phyloP scores from a whole-genome alignment of 2,113 vertebrate genomes.

The Ageneiosus marmoratus region DNA sequence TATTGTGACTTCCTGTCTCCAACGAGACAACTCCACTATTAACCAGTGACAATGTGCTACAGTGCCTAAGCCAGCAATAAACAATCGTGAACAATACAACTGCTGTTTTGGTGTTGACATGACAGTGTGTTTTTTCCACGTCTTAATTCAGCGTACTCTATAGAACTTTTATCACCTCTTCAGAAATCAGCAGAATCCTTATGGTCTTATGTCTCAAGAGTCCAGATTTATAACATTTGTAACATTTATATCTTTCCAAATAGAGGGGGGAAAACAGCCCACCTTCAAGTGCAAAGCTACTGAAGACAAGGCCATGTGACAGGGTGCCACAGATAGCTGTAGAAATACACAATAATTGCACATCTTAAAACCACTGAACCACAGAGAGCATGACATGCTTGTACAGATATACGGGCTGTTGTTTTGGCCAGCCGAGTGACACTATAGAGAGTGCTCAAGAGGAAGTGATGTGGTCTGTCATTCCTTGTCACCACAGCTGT shows the following conservation, averaged over 20 bases:
- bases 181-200: slow-evolving; percentile 8
- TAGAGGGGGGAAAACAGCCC: neutral
- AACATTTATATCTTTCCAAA: slow-evolving; percentile 6
- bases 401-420: neutral
- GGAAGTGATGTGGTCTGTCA: slow-evolving; percentile 5
- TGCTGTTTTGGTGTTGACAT: slow-evolving; percentile 24
- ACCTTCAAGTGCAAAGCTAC: neutral
- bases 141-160: slow-evolving; percentile 1
- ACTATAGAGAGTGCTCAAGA: neutral
- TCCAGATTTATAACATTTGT: too few relatives aligned
- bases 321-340: neutral
- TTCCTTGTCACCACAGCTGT: neutral
- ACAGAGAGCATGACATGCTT: neutral
- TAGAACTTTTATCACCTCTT: slow-evolving; percentile 16
- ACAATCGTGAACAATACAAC: slow-evolving; percentile 28
- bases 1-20: slow-evolving; percentile 72
- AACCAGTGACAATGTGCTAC: slow-evolving; percentile 41
- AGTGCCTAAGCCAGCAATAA: slow-evolving; percentile 31
- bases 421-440: neutral
- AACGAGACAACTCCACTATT: slow-evolving; percentile 71
- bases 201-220: slow-evolving; percentile 23
- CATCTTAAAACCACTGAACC: neutral
- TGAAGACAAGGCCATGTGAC: neutral
- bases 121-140: slow-evolving; percentile 10
- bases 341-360: neutral